These are phyloP conservation scores for Cyprinodon variegatus DNA, from an alignment of 2,113 vertebrate species.

Conservation along the genomic window DNA sequence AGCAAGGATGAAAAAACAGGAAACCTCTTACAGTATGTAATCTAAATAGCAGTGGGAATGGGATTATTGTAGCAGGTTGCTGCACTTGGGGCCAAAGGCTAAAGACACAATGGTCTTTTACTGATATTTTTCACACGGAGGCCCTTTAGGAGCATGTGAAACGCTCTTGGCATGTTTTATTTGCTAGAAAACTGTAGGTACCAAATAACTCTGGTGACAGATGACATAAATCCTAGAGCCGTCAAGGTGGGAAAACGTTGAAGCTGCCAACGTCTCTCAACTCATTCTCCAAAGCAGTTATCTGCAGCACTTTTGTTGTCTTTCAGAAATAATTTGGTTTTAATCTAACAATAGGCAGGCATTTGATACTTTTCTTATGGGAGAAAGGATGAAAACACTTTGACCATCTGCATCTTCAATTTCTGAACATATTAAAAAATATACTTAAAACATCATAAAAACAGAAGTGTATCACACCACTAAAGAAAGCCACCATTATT, in stretches of 20 bases:
- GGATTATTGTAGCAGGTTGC: slow-evolving; percentile 23
- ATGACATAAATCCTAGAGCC: slow-evolving; percentile 27
- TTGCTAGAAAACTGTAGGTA: slow-evolving; percentile 9
- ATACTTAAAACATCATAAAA: neutral
- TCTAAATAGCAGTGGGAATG: slow-evolving; percentile 39
- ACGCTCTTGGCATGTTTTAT: slow-evolving; percentile 7
- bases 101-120: slow-evolving; percentile 6
- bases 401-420: neutral
- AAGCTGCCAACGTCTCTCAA: slow-evolving; percentile 14
- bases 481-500: neutral
- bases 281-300: slow-evolving; percentile 21
- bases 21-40: slow-evolving; percentile 39
- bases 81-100: slow-evolving; percentile 27
- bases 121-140: slow-evolving; percentile 26
- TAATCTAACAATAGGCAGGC: neutral
- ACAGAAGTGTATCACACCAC: too few relatives aligned
- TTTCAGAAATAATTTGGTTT: slow-evolving; percentile 3
- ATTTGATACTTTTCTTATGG: neutral
- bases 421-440: neutral
- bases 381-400: neutral
- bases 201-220: slow-evolving; percentile 39
- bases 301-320: slow-evolving; percentile 1
- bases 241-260: slow-evolving; percentile 10
- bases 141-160: slow-evolving; percentile 8
- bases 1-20: slow-evolving; percentile 22